Evolutionary conservation across 2,888 invertebrate species (phyloP).

Genomic region (Parnassius apollo): DNA sequence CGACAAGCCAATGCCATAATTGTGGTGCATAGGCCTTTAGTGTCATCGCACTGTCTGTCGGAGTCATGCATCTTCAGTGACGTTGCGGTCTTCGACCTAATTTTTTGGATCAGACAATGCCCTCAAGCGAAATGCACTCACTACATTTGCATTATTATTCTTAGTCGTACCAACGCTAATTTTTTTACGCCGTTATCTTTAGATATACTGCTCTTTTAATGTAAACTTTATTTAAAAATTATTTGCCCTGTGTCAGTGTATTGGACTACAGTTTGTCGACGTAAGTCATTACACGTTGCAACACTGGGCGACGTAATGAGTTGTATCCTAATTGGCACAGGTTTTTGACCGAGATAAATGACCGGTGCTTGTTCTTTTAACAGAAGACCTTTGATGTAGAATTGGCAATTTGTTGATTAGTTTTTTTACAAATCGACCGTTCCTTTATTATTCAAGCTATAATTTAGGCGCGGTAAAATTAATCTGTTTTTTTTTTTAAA

Average conservation of each 20-base stretch:
- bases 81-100: conserved; percentile 19
- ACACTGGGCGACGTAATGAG: conserved; percentile 34
- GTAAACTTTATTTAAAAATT: not conserved
- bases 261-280: not conserved
- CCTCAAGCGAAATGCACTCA: conserved; percentile 12
- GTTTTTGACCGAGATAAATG: conserved; percentile 39
- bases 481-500: too few species aligned
- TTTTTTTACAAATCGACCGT: conserved; percentile 11
- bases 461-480: not conserved
- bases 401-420: conserved; percentile 17
- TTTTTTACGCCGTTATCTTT: conserved; percentile 6
- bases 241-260: conserved; percentile 6
- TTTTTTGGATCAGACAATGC: conserved; percentile 20
- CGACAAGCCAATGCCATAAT: conserved; percentile 15
- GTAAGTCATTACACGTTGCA: conserved; percentile 28
- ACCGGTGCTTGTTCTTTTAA: conserved; percentile 31
- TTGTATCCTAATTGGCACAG: conserved; percentile 36
- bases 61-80: conserved; percentile 10
- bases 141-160: conserved; percentile 12
- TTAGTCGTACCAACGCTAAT: conserved; percentile 8
- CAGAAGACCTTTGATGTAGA: conserved; percentile 18
- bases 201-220: conserved; percentile 3
- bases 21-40: conserved; percentile 36
- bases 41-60: conserved; percentile 24
- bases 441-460: not conserved